Percentiles rank a stretch among this genome's conserved stretches.
phyloP scores from a whole-genome alignment of 2,797 vertebrate genomes.

The Typhlichthys eigenmanni region DNA sequence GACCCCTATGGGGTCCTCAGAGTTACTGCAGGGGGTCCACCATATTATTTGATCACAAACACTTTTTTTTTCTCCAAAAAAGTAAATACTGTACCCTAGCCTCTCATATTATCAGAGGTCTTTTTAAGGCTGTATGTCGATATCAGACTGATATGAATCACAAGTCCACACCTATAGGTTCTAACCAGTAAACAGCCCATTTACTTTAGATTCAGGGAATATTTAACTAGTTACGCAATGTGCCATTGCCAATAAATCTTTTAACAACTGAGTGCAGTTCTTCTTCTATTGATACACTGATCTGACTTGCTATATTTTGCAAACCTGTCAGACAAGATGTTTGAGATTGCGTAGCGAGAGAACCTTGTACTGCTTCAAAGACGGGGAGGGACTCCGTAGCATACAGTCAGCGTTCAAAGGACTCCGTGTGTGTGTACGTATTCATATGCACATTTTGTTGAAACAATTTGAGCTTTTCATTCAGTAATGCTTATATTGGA shows the following conservation, averaged over 20 bases:
- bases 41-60: too few species aligned
- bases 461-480: background rate
- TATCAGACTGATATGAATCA: too few species aligned
- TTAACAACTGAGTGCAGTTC: too few species aligned
- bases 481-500: background rate
- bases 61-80: too few species aligned
- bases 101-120: too few species aligned
- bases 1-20: too few species aligned
- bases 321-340: constrained; percentile 58
- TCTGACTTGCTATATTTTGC: background rate
- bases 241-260: background rate
- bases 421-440: constrained; percentile 28
- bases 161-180: too few species aligned
- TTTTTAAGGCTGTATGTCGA: too few species aligned
- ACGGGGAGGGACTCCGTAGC: constrained; percentile 5
- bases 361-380: background rate
- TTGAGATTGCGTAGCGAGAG: background rate
- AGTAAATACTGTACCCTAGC: too few species aligned
- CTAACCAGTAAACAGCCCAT: background rate
- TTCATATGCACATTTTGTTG: background rate
- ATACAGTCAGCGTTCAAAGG: background rate
- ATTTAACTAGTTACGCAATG: constrained; percentile 36
- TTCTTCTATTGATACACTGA: too few species aligned
- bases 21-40: too few species aligned
- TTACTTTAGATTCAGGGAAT: constrained; percentile 24